phyloP scores from a whole-genome alignment of 92 coral and sea anemone species.

The Phenganax stokvisi region DNA sequence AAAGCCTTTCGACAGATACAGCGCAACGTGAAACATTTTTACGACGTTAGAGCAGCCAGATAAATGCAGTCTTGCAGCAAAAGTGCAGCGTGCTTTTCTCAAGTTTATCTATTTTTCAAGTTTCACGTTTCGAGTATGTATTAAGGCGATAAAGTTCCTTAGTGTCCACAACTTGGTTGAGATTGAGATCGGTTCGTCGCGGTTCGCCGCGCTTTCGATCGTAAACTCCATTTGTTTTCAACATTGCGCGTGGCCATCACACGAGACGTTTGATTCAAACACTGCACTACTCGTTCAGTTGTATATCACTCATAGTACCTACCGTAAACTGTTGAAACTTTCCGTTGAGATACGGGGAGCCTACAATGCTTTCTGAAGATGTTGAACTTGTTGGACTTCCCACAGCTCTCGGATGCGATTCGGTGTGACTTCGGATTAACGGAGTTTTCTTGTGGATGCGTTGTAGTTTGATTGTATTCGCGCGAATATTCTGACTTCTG shows the following conservation, averaged over 20 bases:
- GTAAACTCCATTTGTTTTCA: neutral
- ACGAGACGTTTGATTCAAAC: neutral
- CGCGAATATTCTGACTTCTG: neutral
- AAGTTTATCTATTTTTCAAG: no score
- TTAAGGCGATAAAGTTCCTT: no score
- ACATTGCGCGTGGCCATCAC: conserved; percentile 37
- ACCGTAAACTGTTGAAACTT: conserved; percentile 52
- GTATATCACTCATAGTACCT: conserved; percentile 10
- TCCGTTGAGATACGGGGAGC: conserved; percentile 49
- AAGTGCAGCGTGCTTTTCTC: no score
- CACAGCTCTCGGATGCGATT: neutral
- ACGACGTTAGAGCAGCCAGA: no score
- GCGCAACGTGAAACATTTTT: no score
- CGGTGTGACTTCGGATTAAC: neutral
- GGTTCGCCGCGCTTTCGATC: neutral
- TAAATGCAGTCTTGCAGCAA: no score
- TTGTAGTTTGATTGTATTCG: neutral
- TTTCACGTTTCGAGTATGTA: no score
- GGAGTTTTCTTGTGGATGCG: neutral
- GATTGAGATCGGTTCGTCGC: neutral
- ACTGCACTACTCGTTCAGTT: conserved; percentile 29
- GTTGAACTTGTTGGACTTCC: neutral
- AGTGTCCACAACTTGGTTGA: no score
- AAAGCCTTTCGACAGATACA: no score
- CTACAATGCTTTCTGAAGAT: neutral